Base-by-base conservation (phyloP, 2,888 invertebrate species). In the Mimachlamys varia region DNA sequence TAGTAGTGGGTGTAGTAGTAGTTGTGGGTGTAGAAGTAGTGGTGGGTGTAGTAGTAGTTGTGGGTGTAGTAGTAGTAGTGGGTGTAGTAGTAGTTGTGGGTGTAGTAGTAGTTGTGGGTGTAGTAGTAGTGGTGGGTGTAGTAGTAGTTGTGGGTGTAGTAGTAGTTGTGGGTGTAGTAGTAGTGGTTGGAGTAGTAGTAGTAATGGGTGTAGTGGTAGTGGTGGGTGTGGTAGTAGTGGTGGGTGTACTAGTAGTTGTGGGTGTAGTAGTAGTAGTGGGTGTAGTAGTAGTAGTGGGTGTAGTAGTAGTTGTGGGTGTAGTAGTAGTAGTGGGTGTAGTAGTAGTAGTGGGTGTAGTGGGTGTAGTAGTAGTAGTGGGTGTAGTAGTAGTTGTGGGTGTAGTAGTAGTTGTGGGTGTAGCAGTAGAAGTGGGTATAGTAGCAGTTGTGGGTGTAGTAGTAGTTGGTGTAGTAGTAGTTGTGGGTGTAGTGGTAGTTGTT, bases 221-320 rank as follows among this genome's bases (percentile, higher is more conserved):
- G 15, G 89, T 55, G 37, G 89, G n/a, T 89, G 89, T 62, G 22
- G 89, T 38, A 55, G 62, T 89, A 53, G 53, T 53, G 3, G 76
- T 4, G 19, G 49, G 37, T 62, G 89, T 53, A 38, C 44, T 89
- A 7, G 76, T 89, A 38, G n/a, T n/a, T 27, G 62, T 44, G n/a
- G 58, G 13, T 22, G 58, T 58, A 58, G 58, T 58, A 2, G 19
- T 58, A 1, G 58, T 58, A 22, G 58, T 58, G 10, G 19, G 13
- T 22, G 22, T 22, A 22, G 19, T 58, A 3, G 22, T 0, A 3
- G 58, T 58, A n/a, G 58, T 58, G n/a, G 58, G 15, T n/a, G 58
- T 19, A n/a, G 58, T 22, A n/a, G 58, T 58, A 10, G 19, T 19
- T 22, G 58, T 58, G 0, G 58, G 2, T 22, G 58, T 58, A n/a